Conservation (phyloP, 2,113 vertebrate species). For the Prionailurus viverrinus region DNA sequence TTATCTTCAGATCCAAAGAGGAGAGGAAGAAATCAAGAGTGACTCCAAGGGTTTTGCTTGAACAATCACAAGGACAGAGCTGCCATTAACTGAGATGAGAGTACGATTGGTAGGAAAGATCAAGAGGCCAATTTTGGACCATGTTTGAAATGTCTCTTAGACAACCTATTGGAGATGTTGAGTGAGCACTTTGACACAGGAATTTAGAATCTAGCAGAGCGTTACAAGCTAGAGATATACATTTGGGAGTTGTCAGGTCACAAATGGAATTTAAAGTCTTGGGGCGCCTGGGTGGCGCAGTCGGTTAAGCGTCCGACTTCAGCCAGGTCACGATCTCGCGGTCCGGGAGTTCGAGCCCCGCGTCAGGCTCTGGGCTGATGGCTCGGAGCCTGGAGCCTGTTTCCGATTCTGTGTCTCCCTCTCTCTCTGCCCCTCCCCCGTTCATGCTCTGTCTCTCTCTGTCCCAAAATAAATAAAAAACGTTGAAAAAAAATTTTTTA, state of each 20-base stretch:
- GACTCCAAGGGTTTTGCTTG: background rate
- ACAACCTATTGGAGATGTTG: background rate
- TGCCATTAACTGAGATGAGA: background rate
- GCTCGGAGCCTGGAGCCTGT: too few relatives aligned
- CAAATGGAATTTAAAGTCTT: background rate
- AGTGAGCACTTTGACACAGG: background rate
- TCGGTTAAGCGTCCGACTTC: too few relatives aligned
- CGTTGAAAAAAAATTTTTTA: too few relatives aligned
- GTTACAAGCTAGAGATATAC: background rate
- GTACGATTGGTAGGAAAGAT: background rate
- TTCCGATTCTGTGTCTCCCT: too few relatives aligned
- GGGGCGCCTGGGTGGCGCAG: too few relatives aligned
- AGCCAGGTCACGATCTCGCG: too few relatives aligned
- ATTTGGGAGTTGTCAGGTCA: background rate
- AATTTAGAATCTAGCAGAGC: background rate
- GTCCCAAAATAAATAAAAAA: too few relatives aligned
- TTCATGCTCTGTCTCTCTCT: too few relatives aligned
- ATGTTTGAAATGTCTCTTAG: background rate
- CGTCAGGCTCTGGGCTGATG: too few relatives aligned
- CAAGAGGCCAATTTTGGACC: background rate
- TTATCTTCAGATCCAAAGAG: background rate
- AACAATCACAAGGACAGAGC: background rate
- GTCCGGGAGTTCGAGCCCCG: too few relatives aligned
- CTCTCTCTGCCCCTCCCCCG: too few relatives aligned
- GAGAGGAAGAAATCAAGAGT: background rate